Conservation (phyloP, 2,797 vertebrate genomes). For the Echiichthys vipera region DNA sequence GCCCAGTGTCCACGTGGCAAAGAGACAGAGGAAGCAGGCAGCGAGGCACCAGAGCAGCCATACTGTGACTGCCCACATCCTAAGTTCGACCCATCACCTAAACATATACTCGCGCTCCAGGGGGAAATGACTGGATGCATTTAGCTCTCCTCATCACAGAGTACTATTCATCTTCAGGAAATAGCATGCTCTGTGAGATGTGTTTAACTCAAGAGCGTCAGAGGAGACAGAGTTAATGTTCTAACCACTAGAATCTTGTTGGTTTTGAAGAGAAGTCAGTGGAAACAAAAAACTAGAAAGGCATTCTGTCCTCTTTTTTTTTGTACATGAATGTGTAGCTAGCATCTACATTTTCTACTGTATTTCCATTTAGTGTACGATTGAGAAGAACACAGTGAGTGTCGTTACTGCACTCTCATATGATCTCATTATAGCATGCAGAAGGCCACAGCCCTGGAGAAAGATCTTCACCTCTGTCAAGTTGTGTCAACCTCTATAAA, state of each 20-base stretch:
- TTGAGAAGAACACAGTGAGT: slow-evolving; percentile 51
- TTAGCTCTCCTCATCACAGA: slow-evolving; percentile 74
- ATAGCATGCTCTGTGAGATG: slow-evolving; percentile 62
- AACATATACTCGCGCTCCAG: slow-evolving; percentile 70
- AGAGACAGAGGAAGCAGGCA: slow-evolving; percentile 27
- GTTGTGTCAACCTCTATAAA: slow-evolving; percentile 72
- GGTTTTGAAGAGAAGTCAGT: slow-evolving; percentile 41
- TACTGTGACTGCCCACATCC: slow-evolving; percentile 73
- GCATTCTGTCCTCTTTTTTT: background rate
- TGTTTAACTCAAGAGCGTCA: slow-evolving; percentile 67
- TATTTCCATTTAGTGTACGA: slow-evolving; percentile 20
- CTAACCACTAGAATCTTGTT: slow-evolving; percentile 47
- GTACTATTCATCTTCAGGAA: slow-evolving; percentile 75
- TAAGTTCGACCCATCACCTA: slow-evolving; percentile 64
- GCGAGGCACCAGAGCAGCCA: slow-evolving; percentile 49
- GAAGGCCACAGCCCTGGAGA: slow-evolving; percentile 58
- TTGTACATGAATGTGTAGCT: background rate
- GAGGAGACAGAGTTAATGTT: slow-evolving; percentile 49
- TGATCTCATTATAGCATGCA: slow-evolving; percentile 58
- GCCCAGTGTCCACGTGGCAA: slow-evolving; percentile 64
- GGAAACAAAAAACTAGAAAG: slow-evolving; percentile 31
- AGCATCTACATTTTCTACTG: background rate
- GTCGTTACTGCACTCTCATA: slow-evolving; percentile 48
- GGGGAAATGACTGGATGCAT: slow-evolving; percentile 78
- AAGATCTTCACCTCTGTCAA: slow-evolving; percentile 66